Percentiles rank a stretch among this genome's conserved stretches.
Evolutionary conservation across 1,140 invertebrate species (phyloP).

Genomic region (Aphelenchoides besseyi): DNA sequence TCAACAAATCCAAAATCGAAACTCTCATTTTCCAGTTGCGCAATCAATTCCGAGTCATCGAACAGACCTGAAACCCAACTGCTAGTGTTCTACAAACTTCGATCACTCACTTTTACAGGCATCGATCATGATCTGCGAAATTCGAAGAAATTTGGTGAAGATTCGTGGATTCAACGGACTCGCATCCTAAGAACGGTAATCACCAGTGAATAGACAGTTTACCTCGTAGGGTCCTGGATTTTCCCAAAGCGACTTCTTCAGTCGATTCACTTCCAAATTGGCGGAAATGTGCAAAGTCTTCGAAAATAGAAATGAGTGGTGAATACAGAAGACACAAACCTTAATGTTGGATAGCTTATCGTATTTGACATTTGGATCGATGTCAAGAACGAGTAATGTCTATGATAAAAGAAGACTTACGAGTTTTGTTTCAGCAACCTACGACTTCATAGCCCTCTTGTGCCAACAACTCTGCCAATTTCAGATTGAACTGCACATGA

Average conservation of each 20-base stretch:
- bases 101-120: conserved; percentile 42
- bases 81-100: conserved; percentile 10
- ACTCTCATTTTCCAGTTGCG: conserved; percentile 21
- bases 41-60: conserved; percentile 20
- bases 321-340: conserved; percentile 7
- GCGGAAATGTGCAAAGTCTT: conserved; percentile 35
- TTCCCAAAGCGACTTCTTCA: conserved; percentile 45
- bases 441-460: conserved; percentile 45
- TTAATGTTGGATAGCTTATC: conserved; percentile 23
- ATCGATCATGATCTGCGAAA: conserved; percentile 46
- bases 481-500: conserved; percentile 50
- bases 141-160: conserved; percentile 40
- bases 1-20: conserved; percentile 52
- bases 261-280: conserved; percentile 26
- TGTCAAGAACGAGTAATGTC: conserved; percentile 48
- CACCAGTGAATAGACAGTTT: background rate
- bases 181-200: conserved; percentile 20
- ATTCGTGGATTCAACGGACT: conserved; percentile 55
- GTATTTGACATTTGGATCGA: conserved; percentile 45
- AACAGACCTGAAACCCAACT: conserved; percentile 25
- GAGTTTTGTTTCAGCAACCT: conserved; percentile 16
- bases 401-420: conserved; percentile 35
- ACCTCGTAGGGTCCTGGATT: conserved; percentile 58
- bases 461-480: conserved; percentile 42
- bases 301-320: conserved; percentile 22